Percentiles rank a stretch among this genome's conserved stretches.
Evolutionary conservation across 2,113 vertebrate genomes (phyloP).

Genomic region (Macrotus californicus): DNA sequence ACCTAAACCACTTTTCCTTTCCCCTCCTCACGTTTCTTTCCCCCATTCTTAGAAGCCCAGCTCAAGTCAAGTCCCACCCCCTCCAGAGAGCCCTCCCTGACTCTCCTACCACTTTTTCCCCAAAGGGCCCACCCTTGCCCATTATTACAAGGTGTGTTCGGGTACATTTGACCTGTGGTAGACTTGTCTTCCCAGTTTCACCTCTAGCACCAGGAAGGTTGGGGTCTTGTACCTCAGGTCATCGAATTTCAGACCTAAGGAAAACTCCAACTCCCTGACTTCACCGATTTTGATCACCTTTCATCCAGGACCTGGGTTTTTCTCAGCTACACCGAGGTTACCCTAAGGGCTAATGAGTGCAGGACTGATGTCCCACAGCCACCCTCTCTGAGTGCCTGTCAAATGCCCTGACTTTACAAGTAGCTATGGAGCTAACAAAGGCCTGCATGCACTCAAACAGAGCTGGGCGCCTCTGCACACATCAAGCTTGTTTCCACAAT

Average conservation of each 20-base stretch:
- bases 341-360: background rate
- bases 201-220: background rate
- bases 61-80: background rate
- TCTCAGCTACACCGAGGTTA: background rate
- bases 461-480: background rate
- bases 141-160: background rate
- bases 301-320: background rate
- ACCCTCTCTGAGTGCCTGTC: background rate
- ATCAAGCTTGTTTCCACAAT: background rate
- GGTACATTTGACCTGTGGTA: background rate
- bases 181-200: background rate
- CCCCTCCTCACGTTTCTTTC: background rate
- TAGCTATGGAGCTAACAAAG: background rate
- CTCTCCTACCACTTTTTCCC: background rate
- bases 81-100: background rate
- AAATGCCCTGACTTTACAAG: background rate
- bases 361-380: background rate
- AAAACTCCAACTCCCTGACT: background rate
- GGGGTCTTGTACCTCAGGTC: background rate
- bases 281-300: background rate
- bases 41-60: background rate
- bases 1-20: background rate
- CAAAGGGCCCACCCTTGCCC: background rate
- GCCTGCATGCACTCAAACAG: background rate
- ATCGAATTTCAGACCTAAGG: background rate